Evolutionary conservation across 2,113 vertebrate species (phyloP).

Genomic region (Ranitomeya imitator): DNA sequence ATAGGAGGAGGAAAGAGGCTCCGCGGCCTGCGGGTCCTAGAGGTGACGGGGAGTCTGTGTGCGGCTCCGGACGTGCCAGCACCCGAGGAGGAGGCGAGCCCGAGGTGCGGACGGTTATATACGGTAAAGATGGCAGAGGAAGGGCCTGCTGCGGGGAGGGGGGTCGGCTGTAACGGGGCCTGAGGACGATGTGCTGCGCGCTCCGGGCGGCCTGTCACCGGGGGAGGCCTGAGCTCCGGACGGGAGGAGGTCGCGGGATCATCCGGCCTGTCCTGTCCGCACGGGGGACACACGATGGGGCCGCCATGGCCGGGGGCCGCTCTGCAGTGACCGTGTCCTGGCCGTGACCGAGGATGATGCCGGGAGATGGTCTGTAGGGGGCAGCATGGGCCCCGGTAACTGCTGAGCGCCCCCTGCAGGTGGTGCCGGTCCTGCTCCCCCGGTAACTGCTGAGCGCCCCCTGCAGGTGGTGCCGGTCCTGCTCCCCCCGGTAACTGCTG

Average conservation of each 20-base stretch:
- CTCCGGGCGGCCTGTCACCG: no score
- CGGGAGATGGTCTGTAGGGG: no score
- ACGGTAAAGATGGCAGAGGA: conserved; percentile 58
- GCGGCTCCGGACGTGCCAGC: conserved; percentile 37
- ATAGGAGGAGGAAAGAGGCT: conserved; percentile 54
- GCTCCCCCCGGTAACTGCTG: no score
- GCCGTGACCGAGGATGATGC: no score
- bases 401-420: no score
- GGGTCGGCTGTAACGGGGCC: neutral
- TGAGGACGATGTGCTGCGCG: neutral
- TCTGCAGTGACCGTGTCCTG: no score
- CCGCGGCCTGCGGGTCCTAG: conserved; percentile 57
- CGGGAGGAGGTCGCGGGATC: neutral
- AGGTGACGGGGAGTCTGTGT: conserved; percentile 36
- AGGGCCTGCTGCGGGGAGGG: neutral
- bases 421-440: no score
- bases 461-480: no score
- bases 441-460: no score
- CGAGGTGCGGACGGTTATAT: conserved; percentile 34
- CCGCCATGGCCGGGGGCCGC: no score
- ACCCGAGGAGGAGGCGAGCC: conserved; percentile 63
- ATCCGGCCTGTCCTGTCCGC: neutral
- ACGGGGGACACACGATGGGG: no score
- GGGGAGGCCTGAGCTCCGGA: neutral
- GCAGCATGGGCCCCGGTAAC: no score